Percentiles rank a stretch among this genome's conserved stretches.
phyloP scores from a whole-genome alignment of 2,888 invertebrate genomes.

The Danaus chrysippus region DNA sequence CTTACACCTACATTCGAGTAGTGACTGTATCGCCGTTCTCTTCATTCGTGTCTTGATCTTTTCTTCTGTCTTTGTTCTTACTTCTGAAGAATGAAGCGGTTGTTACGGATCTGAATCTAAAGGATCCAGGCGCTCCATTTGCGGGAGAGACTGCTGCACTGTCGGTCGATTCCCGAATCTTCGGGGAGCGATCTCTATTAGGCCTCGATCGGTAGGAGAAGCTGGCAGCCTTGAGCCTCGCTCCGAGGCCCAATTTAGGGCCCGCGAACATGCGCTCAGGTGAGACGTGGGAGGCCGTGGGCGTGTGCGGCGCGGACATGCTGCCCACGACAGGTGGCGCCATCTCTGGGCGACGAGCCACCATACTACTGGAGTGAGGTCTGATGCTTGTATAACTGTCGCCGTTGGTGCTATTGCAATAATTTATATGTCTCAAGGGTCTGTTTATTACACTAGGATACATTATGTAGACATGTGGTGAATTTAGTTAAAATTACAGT shows the following conservation, averaged over 20 bases:
- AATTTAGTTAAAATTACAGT: too few relatives aligned
- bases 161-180: conserved; percentile 46
- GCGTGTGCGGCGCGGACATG: conserved; percentile 70
- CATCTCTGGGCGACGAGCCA: conserved; percentile 53
- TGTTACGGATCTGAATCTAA: conserved; percentile 61
- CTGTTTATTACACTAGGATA: not conserved
- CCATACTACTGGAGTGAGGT: conserved; percentile 59
- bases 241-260: conserved; percentile 48
- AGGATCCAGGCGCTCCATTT: conserved; percentile 53
- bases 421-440: not conserved
- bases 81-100: conserved; percentile 61
- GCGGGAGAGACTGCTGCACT: conserved; percentile 44
- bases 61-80: conserved; percentile 48
- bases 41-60: conserved; percentile 43
- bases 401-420: conserved; percentile 30
- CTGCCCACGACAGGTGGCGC: conserved; percentile 42
- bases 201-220: conserved; percentile 61
- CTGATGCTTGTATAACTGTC: conserved; percentile 51
- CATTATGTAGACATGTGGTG: not conserved
- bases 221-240: conserved; percentile 59
- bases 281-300: conserved; percentile 50
- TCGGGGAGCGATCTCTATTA: conserved; percentile 52
- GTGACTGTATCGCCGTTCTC: conserved; percentile 53
- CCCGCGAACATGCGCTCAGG: conserved; percentile 27
- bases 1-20: conserved; percentile 55